These are phyloP conservation scores for Stratiolaelaps scimitus DNA, from an alignment of 1,140 invertebrate genomes.

Conservation along the genomic window DNA sequence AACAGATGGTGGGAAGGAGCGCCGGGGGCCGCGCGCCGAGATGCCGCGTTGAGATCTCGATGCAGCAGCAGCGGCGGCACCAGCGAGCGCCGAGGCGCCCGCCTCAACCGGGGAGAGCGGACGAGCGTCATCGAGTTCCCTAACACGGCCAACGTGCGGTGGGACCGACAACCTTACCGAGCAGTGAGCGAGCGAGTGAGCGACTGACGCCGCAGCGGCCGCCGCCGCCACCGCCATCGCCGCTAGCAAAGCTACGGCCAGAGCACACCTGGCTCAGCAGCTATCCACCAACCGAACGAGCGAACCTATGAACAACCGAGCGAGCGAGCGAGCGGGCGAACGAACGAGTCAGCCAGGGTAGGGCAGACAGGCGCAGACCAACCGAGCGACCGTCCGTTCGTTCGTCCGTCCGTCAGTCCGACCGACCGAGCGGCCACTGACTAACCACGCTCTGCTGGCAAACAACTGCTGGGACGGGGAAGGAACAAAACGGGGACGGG, in stretches of 20 bases:
- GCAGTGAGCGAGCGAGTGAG: neutral
- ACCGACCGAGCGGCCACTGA: no score
- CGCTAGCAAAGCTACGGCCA: neutral
- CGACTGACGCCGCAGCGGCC: neutral
- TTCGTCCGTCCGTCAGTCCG: no score
- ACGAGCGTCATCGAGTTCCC: neutral
- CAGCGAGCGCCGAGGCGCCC: no score
- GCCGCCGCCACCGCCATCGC: neutral
- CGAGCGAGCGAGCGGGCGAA: conserved; percentile 7
- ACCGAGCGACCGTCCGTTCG: no score
- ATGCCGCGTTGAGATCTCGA: no score
- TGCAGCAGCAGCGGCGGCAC: no score
- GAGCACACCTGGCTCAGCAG: conserved; percentile 7
- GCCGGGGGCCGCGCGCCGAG: no score
- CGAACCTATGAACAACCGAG: neutral
- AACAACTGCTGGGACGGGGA: no score
- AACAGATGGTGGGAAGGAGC: no score
- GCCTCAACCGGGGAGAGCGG: no score
- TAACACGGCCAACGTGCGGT: conserved; percentile 21
- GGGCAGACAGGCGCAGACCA: neutral
- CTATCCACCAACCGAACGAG: neutral
- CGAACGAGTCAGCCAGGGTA: conserved; percentile 10
- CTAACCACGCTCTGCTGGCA: no score
- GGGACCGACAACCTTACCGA: conserved; percentile 6
- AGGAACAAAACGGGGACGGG: no score